These are phyloP conservation scores for Ivindomyrus marchei DNA, from an alignment of 2,113 vertebrate species.

Conservation along the genomic window DNA sequence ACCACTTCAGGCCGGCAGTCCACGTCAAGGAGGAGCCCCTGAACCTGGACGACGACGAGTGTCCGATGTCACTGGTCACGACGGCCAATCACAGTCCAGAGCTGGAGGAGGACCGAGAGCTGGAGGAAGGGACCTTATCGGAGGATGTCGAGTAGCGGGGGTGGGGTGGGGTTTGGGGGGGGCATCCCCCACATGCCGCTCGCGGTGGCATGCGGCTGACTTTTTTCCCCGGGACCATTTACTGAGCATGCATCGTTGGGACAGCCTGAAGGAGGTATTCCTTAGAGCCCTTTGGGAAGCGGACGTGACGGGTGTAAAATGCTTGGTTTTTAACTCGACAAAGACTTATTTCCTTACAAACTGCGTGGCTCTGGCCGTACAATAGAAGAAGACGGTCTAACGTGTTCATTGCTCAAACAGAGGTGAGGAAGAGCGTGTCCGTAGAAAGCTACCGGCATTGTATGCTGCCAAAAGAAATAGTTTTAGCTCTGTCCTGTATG, in stretches of 20 bases:
- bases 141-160: constrained; percentile 92
- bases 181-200: constrained; percentile 69
- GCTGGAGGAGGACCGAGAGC: constrained; percentile 94
- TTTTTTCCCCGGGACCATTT: constrained; percentile 98
- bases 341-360: constrained; percentile 72
- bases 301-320: constrained; percentile 64
- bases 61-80: constrained; percentile 97
- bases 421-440: constrained; percentile 75
- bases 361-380: constrained; percentile 53
- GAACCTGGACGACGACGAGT: constrained; percentile 95
- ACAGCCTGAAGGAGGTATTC: constrained; percentile 89
- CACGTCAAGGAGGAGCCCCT: constrained; percentile 97
- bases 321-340: constrained; percentile 66
- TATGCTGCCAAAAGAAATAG: constrained; percentile 98
- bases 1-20: constrained; percentile 78
- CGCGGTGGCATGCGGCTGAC: constrained; percentile 80
- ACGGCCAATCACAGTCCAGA: constrained; percentile 98
- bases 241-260: constrained; percentile 96
- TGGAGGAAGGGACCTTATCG: constrained; percentile 98
- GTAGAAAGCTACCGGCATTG: constrained; percentile 91
- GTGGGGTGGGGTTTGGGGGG: constrained; percentile 50
- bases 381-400: constrained; percentile 61
- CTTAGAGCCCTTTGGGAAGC: constrained; percentile 86
- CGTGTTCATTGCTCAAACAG: constrained; percentile 77
- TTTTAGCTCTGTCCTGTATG: constrained; percentile 94